Base-by-base conservation (phyloP, 2,797 vertebrate species). In the Ispidina picta region DNA sequence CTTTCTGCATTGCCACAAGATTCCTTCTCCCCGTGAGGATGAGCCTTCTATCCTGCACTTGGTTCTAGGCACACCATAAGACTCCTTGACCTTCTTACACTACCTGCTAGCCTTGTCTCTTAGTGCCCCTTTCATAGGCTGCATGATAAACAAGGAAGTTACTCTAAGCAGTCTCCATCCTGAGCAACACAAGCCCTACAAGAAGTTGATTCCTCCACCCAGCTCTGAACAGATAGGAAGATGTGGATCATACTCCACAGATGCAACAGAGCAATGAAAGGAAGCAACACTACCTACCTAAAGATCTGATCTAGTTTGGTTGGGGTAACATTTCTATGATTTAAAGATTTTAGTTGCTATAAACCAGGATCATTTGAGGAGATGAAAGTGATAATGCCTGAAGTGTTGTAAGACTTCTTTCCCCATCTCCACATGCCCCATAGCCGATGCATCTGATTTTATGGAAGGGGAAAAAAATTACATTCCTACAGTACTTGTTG, bases 271-370 rank as follows among this genome's bases (percentile, higher is more conserved):
- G 29, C 0, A 0, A 59, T 39, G 23, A 81, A 85, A 82, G 26
- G 33, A 35, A 86, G 46, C 4, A 83, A 66, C 15, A 43, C 60
- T 3, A 26, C 25, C 43, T 4, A 26, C 22, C 43, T 33, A 12
- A 85, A 70, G 64, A n/a, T 49, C 39, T 78, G 41, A 29, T 49
- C 31, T 49, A 65, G 26, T 20, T 31, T 18, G 15, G 14, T 12
- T 1, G 2, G 18, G 46, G 20, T 68, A 78, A 54, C 43, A 88
- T 26, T 73, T 52, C 13, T 21, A 10, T 13, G 19, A 17, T 70
- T 89, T 86, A 78, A 90, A 78, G 49, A 75, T 72, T 87, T 77
- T 74, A 75, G 6, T 71, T 65, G 28, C 44, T 69, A 83, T 77
- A 87, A 69, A 49, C 19, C 64, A 59, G 54, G 15, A 80, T 66